These are phyloP conservation scores for Tricholauxania praeusta DNA, from an alignment of 2,888 invertebrate genomes.

Conservation along the genomic window DNA sequence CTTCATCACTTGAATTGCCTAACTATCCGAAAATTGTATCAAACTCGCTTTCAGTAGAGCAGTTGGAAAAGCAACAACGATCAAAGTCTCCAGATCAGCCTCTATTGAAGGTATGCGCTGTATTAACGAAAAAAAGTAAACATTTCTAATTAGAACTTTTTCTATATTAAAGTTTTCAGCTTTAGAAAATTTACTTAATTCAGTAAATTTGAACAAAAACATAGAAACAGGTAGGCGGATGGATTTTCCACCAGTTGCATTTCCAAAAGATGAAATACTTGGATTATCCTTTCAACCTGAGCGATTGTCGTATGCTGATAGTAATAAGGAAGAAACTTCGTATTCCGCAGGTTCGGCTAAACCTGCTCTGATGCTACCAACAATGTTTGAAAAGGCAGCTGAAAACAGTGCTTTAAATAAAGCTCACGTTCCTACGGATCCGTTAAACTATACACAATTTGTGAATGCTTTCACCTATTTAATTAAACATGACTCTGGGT, in stretches of 20 bases:
- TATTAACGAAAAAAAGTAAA: too few relatives aligned
- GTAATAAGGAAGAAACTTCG: constrained; percentile 22
- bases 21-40: constrained; percentile 84
- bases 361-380: constrained; percentile 86
- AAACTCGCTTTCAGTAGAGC: constrained; percentile 78
- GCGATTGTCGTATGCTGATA: constrained; percentile 39
- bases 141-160: not conserved
- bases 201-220: constrained; percentile 9
- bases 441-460: constrained; percentile 88
- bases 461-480: constrained; percentile 90
- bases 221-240: not conserved
- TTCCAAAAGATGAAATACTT: not conserved
- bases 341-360: constrained; percentile 62
- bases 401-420: constrained; percentile 33
- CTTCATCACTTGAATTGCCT: constrained; percentile 73
- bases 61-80: constrained; percentile 89
- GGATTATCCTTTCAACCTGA: not conserved
- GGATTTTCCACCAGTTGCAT: not conserved
- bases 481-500: constrained; percentile 87
- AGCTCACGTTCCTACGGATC: constrained; percentile 69
- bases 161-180: constrained; percentile 38
- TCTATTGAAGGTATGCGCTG: too few relatives aligned
- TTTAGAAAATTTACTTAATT: constrained; percentile 44
- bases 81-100: constrained; percentile 76
- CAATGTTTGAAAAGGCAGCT: constrained; percentile 80